phyloP scores from a whole-genome alignment of 2,113 vertebrate species.

The Bos javanicus region DNA sequence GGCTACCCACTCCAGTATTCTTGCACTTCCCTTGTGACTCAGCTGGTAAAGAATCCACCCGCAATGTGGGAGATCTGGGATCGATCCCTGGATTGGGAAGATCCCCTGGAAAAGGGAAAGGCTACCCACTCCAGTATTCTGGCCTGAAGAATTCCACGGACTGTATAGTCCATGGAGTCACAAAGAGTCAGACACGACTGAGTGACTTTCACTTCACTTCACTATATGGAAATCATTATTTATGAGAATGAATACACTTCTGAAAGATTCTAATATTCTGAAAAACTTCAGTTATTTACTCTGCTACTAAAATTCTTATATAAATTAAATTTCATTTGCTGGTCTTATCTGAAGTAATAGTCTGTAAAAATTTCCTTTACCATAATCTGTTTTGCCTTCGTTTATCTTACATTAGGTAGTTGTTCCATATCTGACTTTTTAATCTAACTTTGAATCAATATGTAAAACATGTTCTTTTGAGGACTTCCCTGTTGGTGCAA shows the following conservation, averaged over 20 bases:
- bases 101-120: not conserved
- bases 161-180: not conserved
- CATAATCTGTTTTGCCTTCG: not conserved
- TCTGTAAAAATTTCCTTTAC: not conserved
- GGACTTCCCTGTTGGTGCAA: not conserved
- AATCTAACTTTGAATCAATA: not conserved
- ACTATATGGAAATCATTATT: not conserved
- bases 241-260: not conserved
- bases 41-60: accelerated
- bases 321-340: not conserved
- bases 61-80: not conserved
- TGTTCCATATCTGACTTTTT: not conserved
- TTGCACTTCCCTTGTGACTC: not conserved
- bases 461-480: not conserved
- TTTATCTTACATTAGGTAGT: not conserved
- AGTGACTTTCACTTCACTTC: not conserved
- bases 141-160: not conserved
- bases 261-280: not conserved
- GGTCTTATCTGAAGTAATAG: not conserved
- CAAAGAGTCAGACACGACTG: not conserved
- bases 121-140: not conserved
- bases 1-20: not conserved
- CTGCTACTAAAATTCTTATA: not conserved
- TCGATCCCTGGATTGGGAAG: not conserved
- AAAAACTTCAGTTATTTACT: not conserved